Conservation (phyloP, 2,888 invertebrate genomes). For the Tyria jacobaeae region DNA sequence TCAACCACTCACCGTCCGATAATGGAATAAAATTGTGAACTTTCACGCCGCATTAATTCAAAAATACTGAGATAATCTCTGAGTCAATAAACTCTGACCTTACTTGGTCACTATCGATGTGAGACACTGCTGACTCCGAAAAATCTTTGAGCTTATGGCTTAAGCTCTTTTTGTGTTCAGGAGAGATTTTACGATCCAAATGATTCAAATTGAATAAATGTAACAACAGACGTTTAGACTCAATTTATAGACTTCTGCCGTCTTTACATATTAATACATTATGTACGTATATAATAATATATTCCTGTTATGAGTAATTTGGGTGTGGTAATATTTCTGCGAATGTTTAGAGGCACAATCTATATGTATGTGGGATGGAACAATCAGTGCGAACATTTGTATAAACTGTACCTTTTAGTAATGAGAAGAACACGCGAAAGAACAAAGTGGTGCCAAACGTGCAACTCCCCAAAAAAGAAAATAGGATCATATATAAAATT, state of each 20-base stretch:
- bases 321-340: too few relatives aligned
- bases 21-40: conserved; percentile 75
- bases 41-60: conserved; percentile 64
- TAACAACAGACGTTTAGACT: too few relatives aligned
- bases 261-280: neutral
- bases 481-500: neutral
- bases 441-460: too few relatives aligned
- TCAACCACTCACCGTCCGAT: conserved; percentile 65
- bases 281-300: neutral
- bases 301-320: neutral
- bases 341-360: too few relatives aligned
- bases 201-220: too few relatives aligned
- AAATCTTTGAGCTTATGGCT: neutral
- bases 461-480: too few relatives aligned
- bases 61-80: conserved; percentile 43
- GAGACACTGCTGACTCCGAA: neutral
- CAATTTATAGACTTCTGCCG: neutral
- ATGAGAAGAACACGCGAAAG: too few relatives aligned
- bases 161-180: neutral
- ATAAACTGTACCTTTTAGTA: too few relatives aligned
- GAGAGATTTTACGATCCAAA: too few relatives aligned
- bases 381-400: too few relatives aligned
- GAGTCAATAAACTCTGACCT: conserved; percentile 41
- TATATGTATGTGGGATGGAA: too few relatives aligned
- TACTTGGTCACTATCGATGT: neutral